Evolutionary conservation across 2,888 invertebrate genomes (phyloP).

Genomic region (Lithodes maja): DNA sequence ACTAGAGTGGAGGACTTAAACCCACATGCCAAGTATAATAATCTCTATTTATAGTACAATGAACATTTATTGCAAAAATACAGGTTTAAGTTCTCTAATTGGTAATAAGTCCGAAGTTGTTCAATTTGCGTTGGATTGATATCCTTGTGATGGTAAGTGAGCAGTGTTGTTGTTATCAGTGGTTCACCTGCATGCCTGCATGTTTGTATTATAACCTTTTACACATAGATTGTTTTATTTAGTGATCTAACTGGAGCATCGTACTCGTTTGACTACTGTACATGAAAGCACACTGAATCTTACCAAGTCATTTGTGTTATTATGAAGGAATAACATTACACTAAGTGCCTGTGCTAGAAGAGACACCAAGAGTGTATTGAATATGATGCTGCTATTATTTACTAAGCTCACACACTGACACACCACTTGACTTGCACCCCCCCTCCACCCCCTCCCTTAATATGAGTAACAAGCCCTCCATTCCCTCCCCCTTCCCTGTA

Average conservation of each 20-base stretch:
- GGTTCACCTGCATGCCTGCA: slow-evolving; percentile 55
- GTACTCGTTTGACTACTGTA: neutral
- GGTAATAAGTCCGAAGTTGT: no score
- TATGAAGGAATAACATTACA: neutral
- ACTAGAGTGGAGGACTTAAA: no score
- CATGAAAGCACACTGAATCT: slow-evolving; percentile 21
- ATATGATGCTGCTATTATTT: slow-evolving; percentile 56
- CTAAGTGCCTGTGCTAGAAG: slow-evolving; percentile 5
- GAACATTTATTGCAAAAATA: no score
- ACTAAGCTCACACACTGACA: slow-evolving; percentile 10
- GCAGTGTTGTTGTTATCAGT: slow-evolving; percentile 4
- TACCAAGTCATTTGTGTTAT: neutral
- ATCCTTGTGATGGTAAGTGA: slow-evolving; percentile 6
- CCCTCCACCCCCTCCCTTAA: neutral
- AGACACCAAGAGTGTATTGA: slow-evolving; percentile 37
- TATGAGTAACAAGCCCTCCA: neutral
- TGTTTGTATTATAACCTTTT: slow-evolving; percentile 45
- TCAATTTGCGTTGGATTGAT: neutral
- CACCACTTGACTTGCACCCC: slow-evolving; percentile 41
- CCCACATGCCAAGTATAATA: no score
- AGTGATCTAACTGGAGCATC: slow-evolving; percentile 38
- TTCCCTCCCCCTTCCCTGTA: slow-evolving; percentile 7
- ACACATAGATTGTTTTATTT: slow-evolving; percentile 28
- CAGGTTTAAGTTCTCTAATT: no score
- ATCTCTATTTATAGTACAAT: no score